phyloP scores from a whole-genome alignment of 1,140 invertebrate species.

The Macrocentrus cingulum region DNA sequence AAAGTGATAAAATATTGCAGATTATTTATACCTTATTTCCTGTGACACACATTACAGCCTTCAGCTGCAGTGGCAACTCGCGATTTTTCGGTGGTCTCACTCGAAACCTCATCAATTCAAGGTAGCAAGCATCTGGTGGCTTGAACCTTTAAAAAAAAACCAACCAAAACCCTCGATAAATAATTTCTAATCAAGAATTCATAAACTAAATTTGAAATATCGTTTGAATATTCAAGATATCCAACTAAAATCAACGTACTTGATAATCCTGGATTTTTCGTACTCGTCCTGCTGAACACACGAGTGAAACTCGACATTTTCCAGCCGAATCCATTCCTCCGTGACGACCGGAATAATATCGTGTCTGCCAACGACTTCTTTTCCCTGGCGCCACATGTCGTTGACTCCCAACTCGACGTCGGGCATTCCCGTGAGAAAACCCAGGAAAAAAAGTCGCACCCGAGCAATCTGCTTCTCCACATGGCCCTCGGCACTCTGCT shows the following conservation, averaged over 20 bases:
- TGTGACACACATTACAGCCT: conserved; percentile 81
- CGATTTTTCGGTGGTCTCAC: conserved; percentile 94
- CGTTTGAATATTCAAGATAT: too few species aligned
- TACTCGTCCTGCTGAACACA: conserved; percentile 93
- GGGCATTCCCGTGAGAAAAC: conserved; percentile 92
- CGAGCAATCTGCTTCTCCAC: conserved; percentile 92
- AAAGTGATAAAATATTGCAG: too few species aligned
- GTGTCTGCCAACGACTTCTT: conserved; percentile 97
- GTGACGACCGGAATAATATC: conserved; percentile 99
- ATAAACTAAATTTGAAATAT: conserved; percentile 12
- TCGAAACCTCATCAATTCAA: conserved; percentile 95
- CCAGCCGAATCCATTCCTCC: conserved; percentile 98
- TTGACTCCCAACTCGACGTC: conserved; percentile 96
- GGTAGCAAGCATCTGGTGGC: conserved; percentile 97
- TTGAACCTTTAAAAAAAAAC: conserved; percentile 73
- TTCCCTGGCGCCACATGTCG: conserved; percentile 93
- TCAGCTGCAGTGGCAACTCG: conserved; percentile 94
- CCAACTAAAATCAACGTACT: conserved; percentile 62
- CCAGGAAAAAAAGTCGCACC: conserved; percentile 92
- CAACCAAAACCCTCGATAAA: too few species aligned
- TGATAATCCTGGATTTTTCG: conserved; percentile 86
- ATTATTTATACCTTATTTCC: conserved; percentile 72
- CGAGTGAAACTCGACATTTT: conserved; percentile 92
- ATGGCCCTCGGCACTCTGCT: conserved; percentile 84
- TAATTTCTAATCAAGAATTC: conserved; percentile 7